Percentiles rank a stretch among this genome's conserved stretches.
These are phyloP conservation scores for Poecilobothrus nobilitatus DNA, from an alignment of 2,888 invertebrate species.

Conservation along the genomic window DNA sequence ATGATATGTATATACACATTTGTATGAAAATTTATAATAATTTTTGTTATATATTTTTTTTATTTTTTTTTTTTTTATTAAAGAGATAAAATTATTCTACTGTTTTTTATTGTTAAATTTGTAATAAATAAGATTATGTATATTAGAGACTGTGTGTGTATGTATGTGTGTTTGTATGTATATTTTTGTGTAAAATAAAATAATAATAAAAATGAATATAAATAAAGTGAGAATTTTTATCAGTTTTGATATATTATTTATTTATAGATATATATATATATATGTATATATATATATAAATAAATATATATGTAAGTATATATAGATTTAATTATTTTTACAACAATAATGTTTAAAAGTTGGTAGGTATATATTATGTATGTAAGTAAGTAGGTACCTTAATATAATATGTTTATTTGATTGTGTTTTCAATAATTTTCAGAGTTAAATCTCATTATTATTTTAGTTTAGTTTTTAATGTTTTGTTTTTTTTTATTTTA, in stretches of 20 bases:
- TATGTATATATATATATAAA: no score
- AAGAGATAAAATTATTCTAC: no score
- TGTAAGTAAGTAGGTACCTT: no score
- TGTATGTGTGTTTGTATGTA: not conserved
- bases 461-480: not conserved
- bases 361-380: not conserved
- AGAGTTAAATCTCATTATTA: conserved; percentile 1
- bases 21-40: not conserved
- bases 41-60: not conserved
- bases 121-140: no score
- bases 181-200: not conserved
- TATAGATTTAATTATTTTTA: no score
- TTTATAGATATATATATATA: not conserved
- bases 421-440: not conserved
- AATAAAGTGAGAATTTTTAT: not conserved
- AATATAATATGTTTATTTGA: not conserved
- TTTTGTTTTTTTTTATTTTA: no score
- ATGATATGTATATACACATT: not conserved
- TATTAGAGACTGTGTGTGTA: not conserved
- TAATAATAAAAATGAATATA: conserved; percentile 1
- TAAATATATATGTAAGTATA: no score
- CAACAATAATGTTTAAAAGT: no score
- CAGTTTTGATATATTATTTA: not conserved
- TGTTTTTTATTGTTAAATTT: no score
- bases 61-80: not conserved